These are phyloP conservation scores for Leucopsar rothschildi DNA, from an alignment of 2,113 vertebrate genomes.

Conservation along the genomic window DNA sequence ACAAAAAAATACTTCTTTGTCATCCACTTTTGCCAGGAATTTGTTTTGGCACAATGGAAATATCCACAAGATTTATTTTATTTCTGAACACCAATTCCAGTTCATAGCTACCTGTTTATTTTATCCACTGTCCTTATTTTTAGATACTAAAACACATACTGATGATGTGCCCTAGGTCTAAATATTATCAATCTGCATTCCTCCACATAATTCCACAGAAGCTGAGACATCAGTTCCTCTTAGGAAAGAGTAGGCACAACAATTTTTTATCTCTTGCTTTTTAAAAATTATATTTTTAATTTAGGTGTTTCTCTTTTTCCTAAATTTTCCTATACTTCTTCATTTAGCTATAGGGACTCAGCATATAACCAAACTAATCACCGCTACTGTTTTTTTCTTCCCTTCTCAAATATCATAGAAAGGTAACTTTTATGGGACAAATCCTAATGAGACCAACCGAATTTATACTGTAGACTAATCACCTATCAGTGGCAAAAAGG, in stretches of 20 bases:
- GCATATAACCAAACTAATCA: background rate
- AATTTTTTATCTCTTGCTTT: background rate
- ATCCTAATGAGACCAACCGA: background rate
- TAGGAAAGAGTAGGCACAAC: background rate
- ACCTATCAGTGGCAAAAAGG: background rate
- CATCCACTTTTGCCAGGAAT: background rate
- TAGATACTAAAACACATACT: background rate
- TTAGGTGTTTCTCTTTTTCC: background rate
- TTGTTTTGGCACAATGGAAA: slow-evolving; percentile 29
- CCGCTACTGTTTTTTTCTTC: background rate
- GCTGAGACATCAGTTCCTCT: background rate
- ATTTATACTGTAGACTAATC: background rate
- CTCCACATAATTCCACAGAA: background rate
- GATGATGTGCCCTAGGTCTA: background rate
- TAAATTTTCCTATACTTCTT: background rate
- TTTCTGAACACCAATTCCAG: background rate
- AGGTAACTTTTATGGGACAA: background rate
- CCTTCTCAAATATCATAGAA: background rate
- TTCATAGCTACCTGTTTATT: background rate
- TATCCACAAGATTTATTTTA: background rate
- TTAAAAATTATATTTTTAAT: background rate
- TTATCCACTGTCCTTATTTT: background rate
- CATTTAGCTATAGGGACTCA: background rate
- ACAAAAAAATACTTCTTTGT: background rate
- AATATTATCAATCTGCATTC: background rate